A percentile compares a stretch with the other conserved stretches of the same genome.
phyloP scores from a whole-genome alignment of 2,113 vertebrate species.

The Suricata suricatta region DNA sequence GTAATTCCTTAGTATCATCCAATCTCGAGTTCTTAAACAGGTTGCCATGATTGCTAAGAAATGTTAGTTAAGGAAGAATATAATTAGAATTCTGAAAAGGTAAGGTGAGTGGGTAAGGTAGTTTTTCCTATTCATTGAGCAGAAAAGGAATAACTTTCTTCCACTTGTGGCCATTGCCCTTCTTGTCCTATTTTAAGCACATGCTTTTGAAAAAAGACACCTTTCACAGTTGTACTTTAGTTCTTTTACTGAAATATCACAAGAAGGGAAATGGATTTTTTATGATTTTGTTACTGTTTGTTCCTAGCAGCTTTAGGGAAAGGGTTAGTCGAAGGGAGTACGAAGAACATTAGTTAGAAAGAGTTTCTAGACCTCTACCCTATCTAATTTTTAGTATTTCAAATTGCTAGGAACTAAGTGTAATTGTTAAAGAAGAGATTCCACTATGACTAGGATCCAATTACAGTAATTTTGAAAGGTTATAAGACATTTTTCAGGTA shows the following conservation, averaged over 20 bases:
- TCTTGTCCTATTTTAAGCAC: not conserved
- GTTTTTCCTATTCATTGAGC: not conserved
- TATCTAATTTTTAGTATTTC: constrained; percentile 31
- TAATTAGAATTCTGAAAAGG: not conserved
- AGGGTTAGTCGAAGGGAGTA: not conserved
- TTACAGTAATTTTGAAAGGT: constrained; percentile 30
- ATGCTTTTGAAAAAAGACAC: not conserved
- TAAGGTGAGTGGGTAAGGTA: not conserved
- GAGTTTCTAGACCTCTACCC: not conserved
- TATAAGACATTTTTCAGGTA: not conserved
- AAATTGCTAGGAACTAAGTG: not conserved
- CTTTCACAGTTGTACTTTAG: not conserved
- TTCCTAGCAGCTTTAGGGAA: not conserved
- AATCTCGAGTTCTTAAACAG: not conserved
- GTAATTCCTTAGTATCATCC: not conserved
- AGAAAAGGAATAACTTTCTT: not conserved
- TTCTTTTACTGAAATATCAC: not conserved
- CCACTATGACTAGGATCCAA: not conserved
- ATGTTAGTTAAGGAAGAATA: not conserved
- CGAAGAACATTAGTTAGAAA: not conserved
- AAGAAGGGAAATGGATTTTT: not conserved
- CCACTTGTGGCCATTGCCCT: not conserved
- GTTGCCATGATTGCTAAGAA: not conserved
- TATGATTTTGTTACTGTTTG: not conserved
- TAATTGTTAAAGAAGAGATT: not conserved